These are phyloP conservation scores for Ophion slaviceki DNA, from an alignment of 2,888 invertebrate species.

Conservation along the genomic window DNA sequence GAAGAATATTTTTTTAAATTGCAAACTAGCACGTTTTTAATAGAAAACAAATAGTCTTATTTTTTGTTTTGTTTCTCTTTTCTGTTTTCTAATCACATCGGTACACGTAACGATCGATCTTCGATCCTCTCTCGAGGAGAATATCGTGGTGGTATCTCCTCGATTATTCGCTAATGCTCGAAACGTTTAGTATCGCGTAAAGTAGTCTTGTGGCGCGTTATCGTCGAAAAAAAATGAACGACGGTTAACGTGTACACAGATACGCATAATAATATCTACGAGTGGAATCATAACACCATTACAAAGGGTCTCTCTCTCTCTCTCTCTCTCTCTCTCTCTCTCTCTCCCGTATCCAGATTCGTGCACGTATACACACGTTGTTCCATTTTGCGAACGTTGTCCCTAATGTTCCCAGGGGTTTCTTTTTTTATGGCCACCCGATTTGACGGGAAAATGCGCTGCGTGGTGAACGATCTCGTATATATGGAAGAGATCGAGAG, in stretches of 20 bases:
- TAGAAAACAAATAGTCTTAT: too few species aligned
- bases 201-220: slow-evolving; percentile 58
- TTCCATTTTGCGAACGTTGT: slow-evolving; percentile 41
- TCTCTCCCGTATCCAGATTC: slow-evolving; percentile 39
- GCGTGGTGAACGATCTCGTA: slow-evolving; percentile 29
- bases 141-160: slow-evolving; percentile 36
- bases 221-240: slow-evolving; percentile 44
- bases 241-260: slow-evolving; percentile 37
- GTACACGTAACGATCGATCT: slow-evolving; percentile 22
- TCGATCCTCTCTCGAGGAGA: slow-evolving; percentile 25
- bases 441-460: slow-evolving; percentile 74
- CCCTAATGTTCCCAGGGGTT: slow-evolving; percentile 59
- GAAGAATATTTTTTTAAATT: not conserved
- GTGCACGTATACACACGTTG: slow-evolving; percentile 43
- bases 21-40: too few species aligned
- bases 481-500: slow-evolving; percentile 35
- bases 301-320: slow-evolving; percentile 65
- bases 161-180: slow-evolving; percentile 71
- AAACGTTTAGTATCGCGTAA: slow-evolving; percentile 72
- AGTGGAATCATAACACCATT: slow-evolving; percentile 81
- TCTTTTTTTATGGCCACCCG: slow-evolving; percentile 79
- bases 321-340: slow-evolving; percentile 17
- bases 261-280: slow-evolving; percentile 70
- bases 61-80: too few species aligned
- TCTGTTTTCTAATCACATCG: not conserved